Percentiles rank a stretch among this genome's conserved stretches.
Conservation (phyloP, 2,113 vertebrate genomes). For the Acanthisitta chloris region DNA sequence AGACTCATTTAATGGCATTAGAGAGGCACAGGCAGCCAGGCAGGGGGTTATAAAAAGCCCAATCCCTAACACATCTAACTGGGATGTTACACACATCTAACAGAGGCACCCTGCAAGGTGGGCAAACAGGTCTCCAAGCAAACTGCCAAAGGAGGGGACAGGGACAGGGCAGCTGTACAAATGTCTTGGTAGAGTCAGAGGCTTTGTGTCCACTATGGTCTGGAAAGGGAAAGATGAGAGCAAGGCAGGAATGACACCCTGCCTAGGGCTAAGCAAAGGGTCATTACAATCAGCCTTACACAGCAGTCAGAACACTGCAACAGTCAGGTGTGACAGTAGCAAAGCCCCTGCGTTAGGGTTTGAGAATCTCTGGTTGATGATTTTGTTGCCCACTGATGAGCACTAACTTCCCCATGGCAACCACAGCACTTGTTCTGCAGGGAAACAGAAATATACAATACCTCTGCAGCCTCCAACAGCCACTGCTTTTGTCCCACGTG, state of each 20-base stretch:
- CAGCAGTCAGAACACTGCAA: not conserved
- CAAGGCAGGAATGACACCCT: not conserved
- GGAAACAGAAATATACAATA: not conserved
- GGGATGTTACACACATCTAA: not conserved
- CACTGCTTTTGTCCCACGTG: not conserved
- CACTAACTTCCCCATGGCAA: constrained; percentile 48
- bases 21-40: not conserved
- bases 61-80: not conserved
- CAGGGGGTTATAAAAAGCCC: constrained; percentile 19
- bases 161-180: not conserved
- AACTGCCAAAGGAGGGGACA: not conserved
- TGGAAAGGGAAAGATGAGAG: not conserved
- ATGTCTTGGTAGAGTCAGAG: not conserved
- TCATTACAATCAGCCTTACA: not conserved
- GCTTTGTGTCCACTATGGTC: fast-evolving
- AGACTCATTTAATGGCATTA: constrained; percentile 36
- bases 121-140: not conserved
- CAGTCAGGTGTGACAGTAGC: not conserved
- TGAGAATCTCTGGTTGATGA: not conserved
- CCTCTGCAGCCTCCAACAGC: not conserved
- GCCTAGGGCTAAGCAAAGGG: not conserved
- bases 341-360: not conserved
- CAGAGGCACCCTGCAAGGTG: not conserved
- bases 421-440: not conserved
- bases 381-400: not conserved